These are phyloP conservation scores for Etheostoma cragini DNA, from an alignment of 2,113 vertebrate genomes.

Conservation along the genomic window DNA sequence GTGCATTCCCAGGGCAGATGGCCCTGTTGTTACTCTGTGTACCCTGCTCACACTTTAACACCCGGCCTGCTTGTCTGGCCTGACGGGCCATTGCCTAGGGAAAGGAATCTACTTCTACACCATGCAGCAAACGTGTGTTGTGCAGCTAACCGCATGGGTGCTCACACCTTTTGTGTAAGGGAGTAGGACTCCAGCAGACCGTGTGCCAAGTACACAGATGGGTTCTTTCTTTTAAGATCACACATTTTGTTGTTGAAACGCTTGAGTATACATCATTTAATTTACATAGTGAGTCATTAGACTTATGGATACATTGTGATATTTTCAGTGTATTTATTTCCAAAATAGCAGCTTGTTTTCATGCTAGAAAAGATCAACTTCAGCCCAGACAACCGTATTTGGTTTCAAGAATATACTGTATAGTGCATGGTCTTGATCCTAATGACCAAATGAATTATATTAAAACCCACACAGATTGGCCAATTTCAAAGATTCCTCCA, in stretches of 20 bases:
- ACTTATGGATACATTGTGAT: neutral
- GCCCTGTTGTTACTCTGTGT: slow-evolving; percentile 76
- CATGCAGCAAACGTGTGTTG: slow-evolving; percentile 53
- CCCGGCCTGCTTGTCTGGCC: slow-evolving; percentile 73
- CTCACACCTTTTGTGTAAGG: slow-evolving; percentile 56
- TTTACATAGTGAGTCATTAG: slow-evolving; percentile 8
- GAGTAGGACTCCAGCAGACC: slow-evolving; percentile 31
- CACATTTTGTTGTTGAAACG: slow-evolving; percentile 26
- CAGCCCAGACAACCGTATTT: neutral
- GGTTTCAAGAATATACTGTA: neutral
- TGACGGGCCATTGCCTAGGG: slow-evolving; percentile 74
- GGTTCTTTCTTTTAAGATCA: slow-evolving; percentile 39
- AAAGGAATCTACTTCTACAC: slow-evolving; percentile 58
- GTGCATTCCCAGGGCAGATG: slow-evolving; percentile 80
- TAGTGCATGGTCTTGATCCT: neutral
- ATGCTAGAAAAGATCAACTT: neutral
- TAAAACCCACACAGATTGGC: neutral
- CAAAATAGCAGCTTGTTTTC: neutral
- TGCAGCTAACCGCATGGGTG: slow-evolving; percentile 65
- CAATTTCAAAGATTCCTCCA: neutral
- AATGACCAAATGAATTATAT: neutral
- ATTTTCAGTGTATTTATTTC: neutral
- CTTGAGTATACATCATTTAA: slow-evolving; percentile 1
- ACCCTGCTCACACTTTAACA: slow-evolving; percentile 77
- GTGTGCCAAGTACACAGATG: slow-evolving; percentile 54